Conservation (phyloP, 2,113 vertebrate genomes). For the Pica pica region DNA sequence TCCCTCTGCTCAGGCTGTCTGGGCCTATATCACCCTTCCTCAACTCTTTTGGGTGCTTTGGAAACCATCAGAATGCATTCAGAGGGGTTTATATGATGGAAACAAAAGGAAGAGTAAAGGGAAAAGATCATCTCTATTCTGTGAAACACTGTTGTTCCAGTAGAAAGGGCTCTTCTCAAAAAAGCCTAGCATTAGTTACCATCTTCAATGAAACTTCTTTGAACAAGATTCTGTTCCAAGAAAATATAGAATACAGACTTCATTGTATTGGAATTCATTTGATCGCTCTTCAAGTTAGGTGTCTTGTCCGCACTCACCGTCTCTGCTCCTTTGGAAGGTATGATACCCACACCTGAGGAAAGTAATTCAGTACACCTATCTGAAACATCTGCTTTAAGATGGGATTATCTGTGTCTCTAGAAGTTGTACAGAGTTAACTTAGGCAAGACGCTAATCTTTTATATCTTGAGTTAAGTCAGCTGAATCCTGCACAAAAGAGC, state of each 20-base stretch:
- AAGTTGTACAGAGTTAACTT: neutral
- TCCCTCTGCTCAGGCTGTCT: neutral
- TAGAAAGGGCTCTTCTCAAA: neutral
- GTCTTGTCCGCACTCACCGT: neutral
- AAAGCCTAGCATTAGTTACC: neutral
- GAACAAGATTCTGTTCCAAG: neutral
- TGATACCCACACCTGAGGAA: neutral
- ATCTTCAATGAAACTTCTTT: neutral
- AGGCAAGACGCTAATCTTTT: neutral
- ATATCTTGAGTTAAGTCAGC: neutral
- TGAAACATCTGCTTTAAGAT: neutral
- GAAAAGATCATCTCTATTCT: neutral
- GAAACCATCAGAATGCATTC: neutral
- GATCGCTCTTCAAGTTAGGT: neutral
- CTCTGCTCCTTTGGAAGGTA: neutral
- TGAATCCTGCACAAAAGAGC: neutral
- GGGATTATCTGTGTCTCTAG: neutral
- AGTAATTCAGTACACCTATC: neutral
- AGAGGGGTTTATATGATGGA: neutral
- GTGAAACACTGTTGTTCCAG: neutral
- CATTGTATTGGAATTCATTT: neutral
- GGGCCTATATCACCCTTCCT: neutral
- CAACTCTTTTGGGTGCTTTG: neutral
- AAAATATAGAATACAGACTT: neutral
- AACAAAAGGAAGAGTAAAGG: neutral